Percentiles rank a stretch among this genome's conserved stretches.
Conservation (phyloP, 2,888 invertebrate genomes). For the Lomographa bimaculata region DNA sequence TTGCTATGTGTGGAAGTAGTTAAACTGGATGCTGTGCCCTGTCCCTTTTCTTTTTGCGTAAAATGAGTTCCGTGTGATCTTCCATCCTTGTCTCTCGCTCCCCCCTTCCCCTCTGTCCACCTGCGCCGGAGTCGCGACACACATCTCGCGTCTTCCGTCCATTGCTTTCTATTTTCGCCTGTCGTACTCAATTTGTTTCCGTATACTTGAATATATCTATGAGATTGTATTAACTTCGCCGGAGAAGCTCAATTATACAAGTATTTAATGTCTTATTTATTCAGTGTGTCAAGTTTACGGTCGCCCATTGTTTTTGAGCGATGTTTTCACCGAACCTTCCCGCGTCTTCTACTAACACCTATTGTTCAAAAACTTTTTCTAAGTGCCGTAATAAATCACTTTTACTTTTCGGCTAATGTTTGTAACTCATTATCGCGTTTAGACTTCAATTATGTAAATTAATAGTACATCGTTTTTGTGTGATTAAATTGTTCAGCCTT, state of each 20-base stretch:
- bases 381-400: slow-evolving; percentile 27
- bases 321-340: slow-evolving; percentile 46
- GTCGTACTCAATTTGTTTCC: slow-evolving; percentile 61
- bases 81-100: slow-evolving; percentile 58
- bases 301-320: slow-evolving; percentile 43
- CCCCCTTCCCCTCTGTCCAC: slow-evolving; percentile 57
- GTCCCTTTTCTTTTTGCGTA: slow-evolving; percentile 66
- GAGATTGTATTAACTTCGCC: slow-evolving; percentile 42
- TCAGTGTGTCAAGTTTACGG: slow-evolving; percentile 55
- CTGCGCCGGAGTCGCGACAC: slow-evolving; percentile 72
- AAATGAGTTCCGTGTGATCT: slow-evolving; percentile 53
- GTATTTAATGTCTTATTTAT: slow-evolving; percentile 30
- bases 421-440: slow-evolving; percentile 25
- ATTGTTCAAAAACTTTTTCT: slow-evolving; percentile 34
- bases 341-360: slow-evolving; percentile 29
- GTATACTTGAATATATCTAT: slow-evolving; percentile 47
- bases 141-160: slow-evolving; percentile 72
- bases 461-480: slow-evolving; percentile 11
- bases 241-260: slow-evolving; percentile 26
- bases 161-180: slow-evolving; percentile 81
- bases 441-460: slow-evolving; percentile 29
- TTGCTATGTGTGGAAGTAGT: slow-evolving; percentile 64
- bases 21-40: slow-evolving; percentile 53
- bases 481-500: slow-evolving; percentile 14
- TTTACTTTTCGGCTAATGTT: slow-evolving; percentile 27